Conservation (phyloP, 1,140 invertebrate species). For the Apis cerana region DNA sequence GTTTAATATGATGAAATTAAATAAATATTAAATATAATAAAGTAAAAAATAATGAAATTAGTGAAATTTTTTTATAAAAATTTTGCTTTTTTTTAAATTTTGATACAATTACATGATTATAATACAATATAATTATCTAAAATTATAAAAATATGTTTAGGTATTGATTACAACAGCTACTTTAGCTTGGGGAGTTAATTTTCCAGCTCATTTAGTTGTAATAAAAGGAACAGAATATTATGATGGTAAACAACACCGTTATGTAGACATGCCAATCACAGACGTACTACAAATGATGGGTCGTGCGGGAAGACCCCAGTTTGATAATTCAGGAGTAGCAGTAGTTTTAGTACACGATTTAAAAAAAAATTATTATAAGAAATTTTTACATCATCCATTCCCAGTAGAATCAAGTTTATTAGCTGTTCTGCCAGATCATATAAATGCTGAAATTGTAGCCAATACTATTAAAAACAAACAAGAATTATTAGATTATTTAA, state of each 20-base stretch:
- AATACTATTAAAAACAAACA: constrained; percentile 96
- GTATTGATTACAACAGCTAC: constrained; percentile 98
- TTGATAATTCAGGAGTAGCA: constrained; percentile 96
- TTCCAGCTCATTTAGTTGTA: constrained; percentile 95
- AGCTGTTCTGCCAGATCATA: constrained; percentile 95
- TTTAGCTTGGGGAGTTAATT: constrained; percentile 99
- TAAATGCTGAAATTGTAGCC: constrained; percentile 98
- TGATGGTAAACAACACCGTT: constrained; percentile 97
- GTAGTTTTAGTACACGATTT: constrained; percentile 98
- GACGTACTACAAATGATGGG: constrained; percentile 99
- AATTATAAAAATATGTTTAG: constrained; percentile 74
- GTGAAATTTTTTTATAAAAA: too few relatives aligned
- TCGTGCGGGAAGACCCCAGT: constrained; percentile 97
- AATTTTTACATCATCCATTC: constrained; percentile 99
- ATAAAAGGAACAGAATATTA: constrained; percentile 97
- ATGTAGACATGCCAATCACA: constrained; percentile 99
- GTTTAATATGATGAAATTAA: too few relatives aligned
- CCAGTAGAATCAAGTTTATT: constrained; percentile 98
- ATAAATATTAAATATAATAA: too few relatives aligned
- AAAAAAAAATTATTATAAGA: constrained; percentile 99
- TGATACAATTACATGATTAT: too few relatives aligned
- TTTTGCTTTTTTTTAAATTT: too few relatives aligned
- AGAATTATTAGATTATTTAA: constrained; percentile 97
- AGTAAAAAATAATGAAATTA: too few relatives aligned
- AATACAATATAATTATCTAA: neutral